These are phyloP conservation scores for Ctena decussata DNA, from an alignment of 2,888 invertebrate species.

Conservation along the genomic window DNA sequence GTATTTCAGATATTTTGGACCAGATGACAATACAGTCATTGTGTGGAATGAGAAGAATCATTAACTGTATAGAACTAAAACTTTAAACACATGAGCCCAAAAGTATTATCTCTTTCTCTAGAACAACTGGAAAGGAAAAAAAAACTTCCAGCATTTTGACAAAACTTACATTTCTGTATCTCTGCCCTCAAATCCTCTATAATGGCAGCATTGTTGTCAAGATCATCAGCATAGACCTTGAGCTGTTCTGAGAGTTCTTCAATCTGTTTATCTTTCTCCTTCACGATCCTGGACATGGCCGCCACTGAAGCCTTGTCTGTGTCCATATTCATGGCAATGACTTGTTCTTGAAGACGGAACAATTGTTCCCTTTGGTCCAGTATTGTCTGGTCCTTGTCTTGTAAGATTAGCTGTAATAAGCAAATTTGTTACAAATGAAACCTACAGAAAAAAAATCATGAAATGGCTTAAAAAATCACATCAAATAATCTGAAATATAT, in stretches of 20 bases:
- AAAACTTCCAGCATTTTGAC: no score
- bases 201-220: conserved; percentile 91
- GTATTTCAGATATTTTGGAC: no score
- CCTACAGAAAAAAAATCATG: no score
- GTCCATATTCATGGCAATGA: conserved; percentile 87
- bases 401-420: conserved; percentile 87
- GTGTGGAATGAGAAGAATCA: no score
- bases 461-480: no score
- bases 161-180: conserved; percentile 80
- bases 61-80: no score
- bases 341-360: conserved; percentile 87
- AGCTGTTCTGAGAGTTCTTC: conserved; percentile 92
- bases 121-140: no score
- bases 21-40: no score
- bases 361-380: conserved; percentile 90
- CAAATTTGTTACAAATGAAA: background rate
- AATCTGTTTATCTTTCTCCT: conserved; percentile 91
- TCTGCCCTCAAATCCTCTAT: conserved; percentile 91
- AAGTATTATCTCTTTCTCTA: no score
- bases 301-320: conserved; percentile 86
- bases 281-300: conserved; percentile 88
- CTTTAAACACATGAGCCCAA: no score
- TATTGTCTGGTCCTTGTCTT: conserved; percentile 92
- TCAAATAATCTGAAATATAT: no score
- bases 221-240: conserved; percentile 90